phyloP scores from a whole-genome alignment of 1,140 invertebrate genomes.

The Drosophila subpulchrella region DNA sequence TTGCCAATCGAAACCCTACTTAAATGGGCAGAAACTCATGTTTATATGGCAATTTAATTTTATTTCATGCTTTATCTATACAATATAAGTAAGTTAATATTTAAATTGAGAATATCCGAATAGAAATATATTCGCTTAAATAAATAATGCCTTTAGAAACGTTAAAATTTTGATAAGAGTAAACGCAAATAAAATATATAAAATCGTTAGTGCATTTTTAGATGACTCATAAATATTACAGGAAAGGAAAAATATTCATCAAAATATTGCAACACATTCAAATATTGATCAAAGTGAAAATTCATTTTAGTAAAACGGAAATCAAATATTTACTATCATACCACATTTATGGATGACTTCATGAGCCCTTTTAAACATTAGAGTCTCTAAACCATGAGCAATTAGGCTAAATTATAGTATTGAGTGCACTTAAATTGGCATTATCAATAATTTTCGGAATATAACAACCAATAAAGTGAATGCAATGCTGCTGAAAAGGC shows the following conservation, averaged over 20 bases:
- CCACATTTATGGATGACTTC: neutral
- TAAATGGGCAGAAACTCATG: slow-evolving; percentile 2
- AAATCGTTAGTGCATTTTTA: too few species aligned
- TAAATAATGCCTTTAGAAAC: too few species aligned
- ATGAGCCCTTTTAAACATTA: neutral
- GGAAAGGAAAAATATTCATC: neutral
- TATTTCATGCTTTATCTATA: slow-evolving; percentile 1
- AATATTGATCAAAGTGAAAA: neutral
- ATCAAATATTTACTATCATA: neutral
- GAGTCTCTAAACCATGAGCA: neutral
- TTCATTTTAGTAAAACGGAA: neutral
- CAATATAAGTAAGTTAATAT: neutral
- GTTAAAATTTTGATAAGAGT: too few species aligned
- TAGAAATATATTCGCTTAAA: too few species aligned
- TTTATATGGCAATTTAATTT: slow-evolving; percentile 4
- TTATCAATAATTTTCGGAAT: slow-evolving; percentile 40
- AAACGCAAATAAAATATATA: too few species aligned
- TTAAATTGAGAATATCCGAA: too few species aligned
- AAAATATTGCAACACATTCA: neutral
- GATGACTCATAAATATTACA: too few species aligned
- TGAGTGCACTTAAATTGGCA: slow-evolving; percentile 24
- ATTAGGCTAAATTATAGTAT: slow-evolving; percentile 24
- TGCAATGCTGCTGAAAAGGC: slow-evolving; percentile 10
- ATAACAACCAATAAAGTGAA: slow-evolving; percentile 22
- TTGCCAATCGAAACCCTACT: neutral